Evolutionary conservation across 2,888 invertebrate genomes (phyloP).

Genomic region (Synanthedon andrenaeformis): DNA sequence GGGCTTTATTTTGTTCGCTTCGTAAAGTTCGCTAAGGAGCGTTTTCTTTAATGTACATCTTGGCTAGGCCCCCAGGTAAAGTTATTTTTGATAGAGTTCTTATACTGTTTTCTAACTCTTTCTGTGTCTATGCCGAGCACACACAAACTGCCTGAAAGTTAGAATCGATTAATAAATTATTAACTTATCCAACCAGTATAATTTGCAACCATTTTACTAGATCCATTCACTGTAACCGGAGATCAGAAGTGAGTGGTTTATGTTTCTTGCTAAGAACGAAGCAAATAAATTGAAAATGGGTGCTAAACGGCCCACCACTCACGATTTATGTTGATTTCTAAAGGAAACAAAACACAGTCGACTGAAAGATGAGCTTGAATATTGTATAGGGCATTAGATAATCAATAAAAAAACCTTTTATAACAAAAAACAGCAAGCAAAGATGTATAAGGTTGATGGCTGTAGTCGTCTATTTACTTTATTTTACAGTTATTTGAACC

Average conservation of each 20-base stretch:
- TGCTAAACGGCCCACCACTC: conserved; percentile 2
- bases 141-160: not conserved
- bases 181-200: conserved; percentile 3
- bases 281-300: conserved; percentile 7
- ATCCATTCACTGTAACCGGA: not conserved
- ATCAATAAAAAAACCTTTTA: too few relatives aligned
- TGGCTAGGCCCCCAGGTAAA: too few relatives aligned
- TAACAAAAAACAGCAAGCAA: too few relatives aligned
- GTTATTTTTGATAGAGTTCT: too few relatives aligned
- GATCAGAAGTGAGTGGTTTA: not conserved
- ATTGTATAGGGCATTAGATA: too few relatives aligned
- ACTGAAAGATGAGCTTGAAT: not conserved
- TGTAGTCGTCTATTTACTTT: too few relatives aligned
- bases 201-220: not conserved
- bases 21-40: too few relatives aligned
- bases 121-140: too few relatives aligned
- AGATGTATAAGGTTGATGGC: too few relatives aligned
- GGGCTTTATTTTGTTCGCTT: too few relatives aligned
- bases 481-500: too few relatives aligned
- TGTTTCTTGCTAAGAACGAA: conserved; percentile 2
- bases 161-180: conserved; percentile 5
- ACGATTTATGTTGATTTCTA: conserved; percentile 2
- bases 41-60: too few relatives aligned
- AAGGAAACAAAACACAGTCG: conserved; percentile 1
- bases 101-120: not conserved